Evolutionary conservation across 2,797 vertebrate species (phyloP).

Genomic region (Poecilia velifera): DNA sequence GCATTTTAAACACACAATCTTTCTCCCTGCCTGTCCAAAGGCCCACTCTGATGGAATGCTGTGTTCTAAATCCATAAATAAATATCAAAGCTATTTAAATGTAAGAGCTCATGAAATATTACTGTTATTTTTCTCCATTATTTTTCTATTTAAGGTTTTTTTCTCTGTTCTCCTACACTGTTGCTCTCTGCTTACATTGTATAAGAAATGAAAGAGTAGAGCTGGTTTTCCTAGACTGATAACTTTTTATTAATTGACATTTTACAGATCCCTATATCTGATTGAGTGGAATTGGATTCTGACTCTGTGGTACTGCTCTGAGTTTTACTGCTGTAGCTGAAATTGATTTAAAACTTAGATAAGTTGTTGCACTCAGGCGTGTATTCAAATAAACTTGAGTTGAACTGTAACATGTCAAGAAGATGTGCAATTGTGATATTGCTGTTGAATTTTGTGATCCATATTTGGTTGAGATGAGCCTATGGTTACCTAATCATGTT

Average conservation of each 20-base stretch:
- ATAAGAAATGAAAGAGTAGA: not conserved
- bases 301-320: not conserved
- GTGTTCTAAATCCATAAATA: conserved; percentile 47
- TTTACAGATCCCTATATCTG: not conserved
- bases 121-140: not conserved
- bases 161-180: not conserved
- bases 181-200: not conserved
- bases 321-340: not conserved
- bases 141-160: not conserved
- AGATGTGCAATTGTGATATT: not conserved
- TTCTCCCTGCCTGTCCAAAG: conserved; percentile 10
- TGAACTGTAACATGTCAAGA: not conserved
- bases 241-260: not conserved
- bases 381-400: not conserved
- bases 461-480: not conserved
- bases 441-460: not conserved
- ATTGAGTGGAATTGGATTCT: not conserved
- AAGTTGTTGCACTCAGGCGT: not conserved
- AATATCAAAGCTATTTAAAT: not conserved
- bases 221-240: not conserved
- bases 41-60: not conserved
- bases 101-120: not conserved
- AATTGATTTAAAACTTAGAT: not conserved
- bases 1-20: conserved; percentile 30
- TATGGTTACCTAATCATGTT: not conserved